A percentile compares a stretch with the other conserved stretches of the same genome.
phyloP scores from a whole-genome alignment of 2,113 vertebrate genomes.

The Sarotherodon lohbergeri region DNA sequence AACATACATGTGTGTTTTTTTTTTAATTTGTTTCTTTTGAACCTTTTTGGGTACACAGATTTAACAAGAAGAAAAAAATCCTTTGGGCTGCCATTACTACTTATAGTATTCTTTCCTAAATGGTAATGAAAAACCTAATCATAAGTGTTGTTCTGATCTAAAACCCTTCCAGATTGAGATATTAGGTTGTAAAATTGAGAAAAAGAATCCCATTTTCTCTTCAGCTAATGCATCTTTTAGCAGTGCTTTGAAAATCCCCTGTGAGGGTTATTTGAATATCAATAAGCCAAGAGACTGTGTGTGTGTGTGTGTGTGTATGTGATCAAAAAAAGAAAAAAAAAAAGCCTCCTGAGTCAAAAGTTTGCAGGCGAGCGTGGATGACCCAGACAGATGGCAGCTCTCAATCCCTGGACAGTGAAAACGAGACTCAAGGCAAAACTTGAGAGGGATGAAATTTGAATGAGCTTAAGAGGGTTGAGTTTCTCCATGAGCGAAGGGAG shows the following conservation, averaged over 20 bases:
- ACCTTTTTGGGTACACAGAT: neutral
- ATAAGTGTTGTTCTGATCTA: neutral
- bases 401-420: constrained; percentile 54
- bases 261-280: constrained; percentile 44
- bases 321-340: constrained; percentile 9
- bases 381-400: constrained; percentile 64
- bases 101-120: neutral
- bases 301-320: neutral
- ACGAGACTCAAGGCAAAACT: constrained; percentile 51
- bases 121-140: neutral
- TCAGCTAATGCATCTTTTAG: constrained; percentile 35
- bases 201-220: constrained; percentile 19
- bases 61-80: neutral
- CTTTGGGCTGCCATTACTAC: neutral
- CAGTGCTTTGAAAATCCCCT: constrained; percentile 25
- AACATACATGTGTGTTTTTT: neutral
- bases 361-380: constrained; percentile 7
- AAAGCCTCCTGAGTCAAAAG: constrained; percentile 43
- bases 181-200: constrained; percentile 13
- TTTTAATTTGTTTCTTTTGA: neutral
- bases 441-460: constrained; percentile 61
- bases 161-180: neutral
- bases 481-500: neutral
- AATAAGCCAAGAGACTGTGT: constrained; percentile 29
- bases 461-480: constrained; percentile 48